Base-by-base conservation (phyloP, 2,113 vertebrate species). In the Falco punctatus region DNA sequence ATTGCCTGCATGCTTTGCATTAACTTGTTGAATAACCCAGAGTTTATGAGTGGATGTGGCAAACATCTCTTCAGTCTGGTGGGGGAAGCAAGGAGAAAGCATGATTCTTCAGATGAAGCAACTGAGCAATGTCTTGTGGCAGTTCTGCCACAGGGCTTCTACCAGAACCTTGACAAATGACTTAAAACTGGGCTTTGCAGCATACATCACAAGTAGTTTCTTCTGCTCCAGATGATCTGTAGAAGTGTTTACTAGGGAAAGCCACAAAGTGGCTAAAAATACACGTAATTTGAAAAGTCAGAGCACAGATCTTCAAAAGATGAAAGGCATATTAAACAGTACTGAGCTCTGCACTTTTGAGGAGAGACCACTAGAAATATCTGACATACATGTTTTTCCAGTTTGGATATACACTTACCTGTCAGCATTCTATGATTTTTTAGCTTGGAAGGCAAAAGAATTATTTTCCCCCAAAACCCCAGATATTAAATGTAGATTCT, bases 221-320 rank as follows among this genome's bases (percentile, higher is more conserved):
- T 52, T 83, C 66, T 90, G 73, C 32, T 80, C 12, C 52, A 58
- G 10, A 58, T 87, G 59, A 84, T 93, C 80, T 94, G 71, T 88
- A 51, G 74, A 69, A 90, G 38, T 75, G 44, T 92, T 92, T 96
- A 84, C 46, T 46, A 70, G 23, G 13, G 64, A 89, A 90, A 94
- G 23, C 24, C 49, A 62, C 30, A 79, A 78, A 93, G 26, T 59
- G 13, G 32, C 13, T 89, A 94, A 94, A 95, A 95, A 70, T 78
- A 62, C 19, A 66, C 32, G 38, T 83, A 91, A 81, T 27, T 30
- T 89, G 46, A 92, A 94, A 89, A 89, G 65, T 62, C 35, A 66
- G 38, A 72, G 22, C 26, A 69, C 26, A 72, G 11, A 75, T 59
- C 17, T 80, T 94, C n/a, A 69, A 69, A 85, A 67, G 24, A 48